phyloP scores from a whole-genome alignment of 1,140 invertebrate species.

The Megathymus violae region DNA sequence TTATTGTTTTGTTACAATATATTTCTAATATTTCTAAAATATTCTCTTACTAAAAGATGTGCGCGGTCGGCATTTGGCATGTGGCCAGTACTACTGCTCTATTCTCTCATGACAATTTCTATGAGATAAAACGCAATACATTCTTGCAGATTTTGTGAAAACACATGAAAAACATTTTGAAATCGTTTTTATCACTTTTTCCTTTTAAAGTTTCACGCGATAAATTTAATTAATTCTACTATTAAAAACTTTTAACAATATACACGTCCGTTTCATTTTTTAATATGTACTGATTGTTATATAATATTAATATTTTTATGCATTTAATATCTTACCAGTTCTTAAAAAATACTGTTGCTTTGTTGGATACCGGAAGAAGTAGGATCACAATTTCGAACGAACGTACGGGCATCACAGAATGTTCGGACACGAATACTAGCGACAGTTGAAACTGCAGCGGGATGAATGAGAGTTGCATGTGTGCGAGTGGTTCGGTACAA shows the following conservation, averaged over 20 bases:
- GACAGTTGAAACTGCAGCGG: constrained; percentile 42
- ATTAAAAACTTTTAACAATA: neutral
- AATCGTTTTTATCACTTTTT: neutral
- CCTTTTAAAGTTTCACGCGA: neutral
- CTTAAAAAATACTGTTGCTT: constrained; percentile 27
- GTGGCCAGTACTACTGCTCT: constrained; percentile 74
- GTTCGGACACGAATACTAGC: constrained; percentile 35
- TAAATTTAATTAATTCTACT: neutral
- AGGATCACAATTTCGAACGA: constrained; percentile 22
- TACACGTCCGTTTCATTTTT: too few species aligned
- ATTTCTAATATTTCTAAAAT: constrained; percentile 73
- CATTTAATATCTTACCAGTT: constrained; percentile 24
- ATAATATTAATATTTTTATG: neutral
- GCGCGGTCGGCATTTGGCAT: constrained; percentile 70
- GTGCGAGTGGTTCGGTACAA: too few species aligned
- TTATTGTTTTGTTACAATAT: constrained; percentile 41
- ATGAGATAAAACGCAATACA: constrained; percentile 63
- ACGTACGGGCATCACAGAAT: constrained; percentile 12
- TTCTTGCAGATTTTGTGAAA: constrained; percentile 36
- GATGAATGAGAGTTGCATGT: constrained; percentile 69
- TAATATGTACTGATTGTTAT: too few species aligned
- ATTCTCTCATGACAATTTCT: constrained; percentile 66
- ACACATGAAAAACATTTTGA: neutral
- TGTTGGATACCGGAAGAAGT: constrained; percentile 19
- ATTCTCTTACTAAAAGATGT: constrained; percentile 73